phyloP scores from a whole-genome alignment of 2,888 invertebrate species.

The Myopa tessellatipennis region DNA sequence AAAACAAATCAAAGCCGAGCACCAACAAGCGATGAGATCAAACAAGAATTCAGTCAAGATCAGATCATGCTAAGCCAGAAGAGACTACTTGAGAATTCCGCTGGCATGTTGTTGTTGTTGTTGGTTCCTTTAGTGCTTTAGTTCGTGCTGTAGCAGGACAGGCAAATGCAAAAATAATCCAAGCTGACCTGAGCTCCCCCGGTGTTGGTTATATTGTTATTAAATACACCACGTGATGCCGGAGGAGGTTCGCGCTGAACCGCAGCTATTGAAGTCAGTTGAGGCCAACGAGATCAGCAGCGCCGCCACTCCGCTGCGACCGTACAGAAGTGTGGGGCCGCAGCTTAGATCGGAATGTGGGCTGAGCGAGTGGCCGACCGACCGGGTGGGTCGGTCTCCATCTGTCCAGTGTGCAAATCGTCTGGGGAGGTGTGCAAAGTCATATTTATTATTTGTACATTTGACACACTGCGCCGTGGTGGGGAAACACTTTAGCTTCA shows the following conservation, averaged over 20 bases:
- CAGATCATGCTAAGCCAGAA: constrained; percentile 11
- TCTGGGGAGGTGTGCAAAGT: constrained; percentile 53
- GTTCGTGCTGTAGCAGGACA: not conserved
- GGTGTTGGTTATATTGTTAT: constrained; percentile 40
- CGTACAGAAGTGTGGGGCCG: constrained; percentile 45
- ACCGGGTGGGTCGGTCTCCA: constrained; percentile 8
- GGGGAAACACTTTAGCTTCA: not conserved
- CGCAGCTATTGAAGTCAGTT: constrained; percentile 7
- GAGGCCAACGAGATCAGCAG: constrained; percentile 45
- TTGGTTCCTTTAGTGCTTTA: not conserved
- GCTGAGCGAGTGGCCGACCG: constrained; percentile 31
- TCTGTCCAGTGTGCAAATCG: constrained; percentile 4
- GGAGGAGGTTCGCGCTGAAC: constrained; percentile 1
- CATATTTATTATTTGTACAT: constrained; percentile 58
- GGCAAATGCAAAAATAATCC: constrained; percentile 36
- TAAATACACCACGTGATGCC: constrained; percentile 39
- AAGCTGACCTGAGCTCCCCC: constrained; percentile 34
- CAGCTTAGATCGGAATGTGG: constrained; percentile 48
- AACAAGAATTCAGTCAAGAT: constrained; percentile 14
- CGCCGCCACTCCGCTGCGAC: constrained; percentile 35
- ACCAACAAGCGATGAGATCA: constrained; percentile 27
- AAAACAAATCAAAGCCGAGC: constrained; percentile 32
- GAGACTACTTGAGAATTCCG: not conserved
- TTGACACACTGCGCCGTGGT: constrained; percentile 41
- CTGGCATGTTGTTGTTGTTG: not conserved